phyloP scores from a whole-genome alignment of 2,113 vertebrate genomes.

The Toxostoma redivivum region DNA sequence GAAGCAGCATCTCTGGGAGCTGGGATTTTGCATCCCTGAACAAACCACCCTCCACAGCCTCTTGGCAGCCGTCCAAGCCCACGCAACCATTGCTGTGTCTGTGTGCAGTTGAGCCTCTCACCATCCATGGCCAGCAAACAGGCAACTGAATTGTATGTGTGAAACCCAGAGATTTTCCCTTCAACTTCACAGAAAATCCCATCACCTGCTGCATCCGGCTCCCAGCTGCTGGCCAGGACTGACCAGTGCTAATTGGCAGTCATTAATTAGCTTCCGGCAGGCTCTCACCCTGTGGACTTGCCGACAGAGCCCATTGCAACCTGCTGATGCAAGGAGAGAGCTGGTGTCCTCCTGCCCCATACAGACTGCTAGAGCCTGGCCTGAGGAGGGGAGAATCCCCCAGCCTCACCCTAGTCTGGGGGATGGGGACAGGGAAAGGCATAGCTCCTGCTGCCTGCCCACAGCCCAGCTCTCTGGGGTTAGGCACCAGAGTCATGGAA shows the following conservation, averaged over 20 bases:
- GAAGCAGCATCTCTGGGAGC: not conserved
- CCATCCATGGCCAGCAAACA: not conserved
- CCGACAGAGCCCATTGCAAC: not conserved
- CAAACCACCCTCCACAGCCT: not conserved
- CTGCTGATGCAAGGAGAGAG: not conserved
- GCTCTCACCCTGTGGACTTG: not conserved
- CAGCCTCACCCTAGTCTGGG: rapidly evolving
- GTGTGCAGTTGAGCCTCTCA: not conserved
- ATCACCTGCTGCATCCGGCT: not conserved
- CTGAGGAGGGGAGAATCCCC: not conserved
- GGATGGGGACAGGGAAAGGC: not conserved
- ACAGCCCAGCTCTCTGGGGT: not conserved
- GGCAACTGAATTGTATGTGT: not conserved
- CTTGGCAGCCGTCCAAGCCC: not conserved
- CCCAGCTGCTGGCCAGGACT: not conserved
- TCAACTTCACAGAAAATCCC: not conserved
- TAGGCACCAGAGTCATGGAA: not conserved
- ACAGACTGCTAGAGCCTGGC: not conserved
- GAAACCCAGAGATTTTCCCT: not conserved
- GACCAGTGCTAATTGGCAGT: not conserved
- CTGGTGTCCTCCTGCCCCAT: not conserved
- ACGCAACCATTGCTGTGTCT: rapidly evolving
- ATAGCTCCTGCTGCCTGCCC: not conserved
- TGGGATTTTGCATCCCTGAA: not conserved
- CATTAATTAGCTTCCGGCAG: not conserved